Conservation (phyloP, 2,888 invertebrate genomes). For the Eupithecia centaureata region DNA sequence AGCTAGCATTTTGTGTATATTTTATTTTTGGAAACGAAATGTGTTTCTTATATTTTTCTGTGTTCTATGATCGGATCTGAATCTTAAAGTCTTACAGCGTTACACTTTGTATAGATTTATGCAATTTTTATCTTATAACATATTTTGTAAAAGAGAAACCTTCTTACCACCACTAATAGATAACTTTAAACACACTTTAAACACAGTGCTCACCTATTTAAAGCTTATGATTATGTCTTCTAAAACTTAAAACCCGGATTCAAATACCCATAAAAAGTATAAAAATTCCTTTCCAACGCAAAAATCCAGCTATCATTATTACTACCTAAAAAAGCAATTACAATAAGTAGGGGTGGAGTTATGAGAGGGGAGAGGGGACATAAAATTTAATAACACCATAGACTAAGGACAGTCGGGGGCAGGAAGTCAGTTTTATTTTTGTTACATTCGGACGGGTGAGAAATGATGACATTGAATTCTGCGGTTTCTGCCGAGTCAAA, state of each 20-base stretch:
- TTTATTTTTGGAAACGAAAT: no score
- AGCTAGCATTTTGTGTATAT: no score
- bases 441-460: slow-evolving; percentile 15
- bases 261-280: slow-evolving; percentile 31
- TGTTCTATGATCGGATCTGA: no score
- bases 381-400: slow-evolving; percentile 58
- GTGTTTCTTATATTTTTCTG: no score
- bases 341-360: slow-evolving; percentile 54
- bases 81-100: no score
- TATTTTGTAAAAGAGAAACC: no score
- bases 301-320: slow-evolving; percentile 46
- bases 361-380: slow-evolving; percentile 46
- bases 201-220: neutral
- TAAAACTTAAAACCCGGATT: slow-evolving; percentile 16
- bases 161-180: no score
- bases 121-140: no score
- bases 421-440: slow-evolving; percentile 40
- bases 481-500: neutral
- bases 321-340: slow-evolving; percentile 62
- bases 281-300: slow-evolving; percentile 28
- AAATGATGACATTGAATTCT: slow-evolving; percentile 15
- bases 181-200: neutral
- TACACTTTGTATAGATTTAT: no score
- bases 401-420: slow-evolving; percentile 48
- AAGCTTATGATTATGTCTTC: slow-evolving; percentile 17